These are phyloP conservation scores for Chrysolophus pictus DNA, from an alignment of 2,797 vertebrate species.

Conservation along the genomic window DNA sequence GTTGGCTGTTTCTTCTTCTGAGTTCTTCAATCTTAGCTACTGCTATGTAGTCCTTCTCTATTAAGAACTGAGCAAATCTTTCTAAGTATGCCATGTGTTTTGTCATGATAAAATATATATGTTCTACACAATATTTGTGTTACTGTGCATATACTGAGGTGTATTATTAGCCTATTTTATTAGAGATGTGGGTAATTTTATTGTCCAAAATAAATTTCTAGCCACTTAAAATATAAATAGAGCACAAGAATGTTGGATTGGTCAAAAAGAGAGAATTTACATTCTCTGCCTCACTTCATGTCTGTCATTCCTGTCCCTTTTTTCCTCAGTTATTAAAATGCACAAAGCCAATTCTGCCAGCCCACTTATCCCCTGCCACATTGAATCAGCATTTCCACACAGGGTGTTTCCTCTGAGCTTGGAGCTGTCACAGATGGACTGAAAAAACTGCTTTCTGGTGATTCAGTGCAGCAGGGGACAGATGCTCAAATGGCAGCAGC, in stretches of 20 bases:
- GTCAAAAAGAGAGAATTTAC: not conserved
- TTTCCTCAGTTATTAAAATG: not conserved
- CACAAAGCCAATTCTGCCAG: conserved; percentile 9
- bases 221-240: not conserved
- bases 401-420: conserved; percentile 15
- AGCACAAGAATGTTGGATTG: not conserved
- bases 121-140: not conserved
- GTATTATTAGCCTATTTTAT: not conserved
- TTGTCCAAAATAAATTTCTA: not conserved
- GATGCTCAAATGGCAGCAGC: not conserved
- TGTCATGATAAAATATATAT: not conserved
- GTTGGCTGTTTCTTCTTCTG: not conserved
- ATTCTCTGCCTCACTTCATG: not conserved
- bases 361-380: conserved; percentile 47
- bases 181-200: not conserved
- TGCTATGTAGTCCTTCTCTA: not conserved
- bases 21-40: not conserved
- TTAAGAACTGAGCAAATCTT: not conserved
- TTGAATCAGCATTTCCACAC: not conserved
- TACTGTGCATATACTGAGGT: not conserved
- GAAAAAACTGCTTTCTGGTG: conserved; percentile 18
- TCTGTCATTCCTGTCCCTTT: not conserved
- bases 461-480: conserved; percentile 39
- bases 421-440: conserved; percentile 32
- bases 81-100: not conserved